These are phyloP conservation scores for Sebastes melanostomus DNA, from an alignment of 2,797 vertebrate species.

Conservation along the genomic window DNA sequence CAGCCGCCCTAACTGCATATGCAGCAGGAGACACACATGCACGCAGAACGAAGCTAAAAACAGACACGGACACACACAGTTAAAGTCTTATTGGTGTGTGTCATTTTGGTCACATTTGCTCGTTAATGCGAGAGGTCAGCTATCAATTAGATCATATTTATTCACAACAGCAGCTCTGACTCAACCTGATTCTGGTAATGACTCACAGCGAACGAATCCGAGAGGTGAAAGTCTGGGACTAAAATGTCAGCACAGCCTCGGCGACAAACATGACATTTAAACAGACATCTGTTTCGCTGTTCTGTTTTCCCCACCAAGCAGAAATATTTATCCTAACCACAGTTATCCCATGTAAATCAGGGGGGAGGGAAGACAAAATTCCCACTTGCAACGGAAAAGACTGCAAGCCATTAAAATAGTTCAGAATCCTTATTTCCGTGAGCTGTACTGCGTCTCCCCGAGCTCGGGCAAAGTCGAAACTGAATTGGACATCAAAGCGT, in stretches of 20 bases:
- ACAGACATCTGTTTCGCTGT: conserved; percentile 78
- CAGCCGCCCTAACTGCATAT: conserved; percentile 58
- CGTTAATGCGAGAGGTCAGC: conserved; percentile 76
- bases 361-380: conserved; percentile 8
- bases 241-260: conserved; percentile 79
- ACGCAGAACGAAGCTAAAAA: neutral
- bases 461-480: conserved; percentile 43
- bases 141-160: conserved; percentile 81
- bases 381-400: conserved; percentile 29
- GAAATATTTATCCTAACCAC: conserved; percentile 75
- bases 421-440: conserved; percentile 20
- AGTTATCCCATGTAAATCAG: conserved; percentile 70
- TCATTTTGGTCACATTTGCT: conserved; percentile 57
- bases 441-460: neutral
- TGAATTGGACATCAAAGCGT: conserved; percentile 48
- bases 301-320: conserved; percentile 62
- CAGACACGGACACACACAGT: conserved; percentile 18
- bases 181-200: conserved; percentile 76
- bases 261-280: conserved; percentile 83
- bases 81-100: conserved; percentile 10
- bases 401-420: conserved; percentile 47
- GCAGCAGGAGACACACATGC: conserved; percentile 33
- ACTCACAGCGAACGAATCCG: conserved; percentile 65
- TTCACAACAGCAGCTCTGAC: conserved; percentile 75
- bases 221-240: conserved; percentile 76